Conservation (phyloP, 2,113 vertebrate species). For the Tragelaphus scriptus region DNA sequence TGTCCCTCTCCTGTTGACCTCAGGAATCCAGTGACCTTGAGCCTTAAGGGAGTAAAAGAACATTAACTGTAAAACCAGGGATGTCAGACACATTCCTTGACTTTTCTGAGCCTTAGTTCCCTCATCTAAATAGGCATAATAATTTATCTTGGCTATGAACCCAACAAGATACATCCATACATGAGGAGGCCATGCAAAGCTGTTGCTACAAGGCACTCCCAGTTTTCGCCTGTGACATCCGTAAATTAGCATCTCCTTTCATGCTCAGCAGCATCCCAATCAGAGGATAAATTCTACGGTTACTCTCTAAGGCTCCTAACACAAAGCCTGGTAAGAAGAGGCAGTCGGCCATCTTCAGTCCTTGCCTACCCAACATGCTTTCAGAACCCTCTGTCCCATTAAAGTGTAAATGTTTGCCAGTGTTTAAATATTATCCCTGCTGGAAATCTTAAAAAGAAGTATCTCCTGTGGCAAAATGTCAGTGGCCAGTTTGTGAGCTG, state of each 20-base stretch:
- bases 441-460: neutral
- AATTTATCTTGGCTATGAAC: neutral
- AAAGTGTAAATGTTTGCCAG: neutral
- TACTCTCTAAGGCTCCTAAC: neutral
- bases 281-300: neutral
- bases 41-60: neutral
- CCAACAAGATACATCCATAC: neutral
- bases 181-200: neutral
- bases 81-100: neutral
- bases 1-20: neutral
- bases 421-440: neutral
- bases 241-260: neutral
- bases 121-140: neutral
- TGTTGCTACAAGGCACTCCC: neutral
- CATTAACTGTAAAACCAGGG: neutral
- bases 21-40: neutral
- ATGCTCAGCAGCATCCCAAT: neutral
- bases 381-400: neutral
- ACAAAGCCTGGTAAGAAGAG: neutral
- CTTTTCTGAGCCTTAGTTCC: neutral
- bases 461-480: neutral
- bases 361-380: neutral
- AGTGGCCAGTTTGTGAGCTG: neutral
- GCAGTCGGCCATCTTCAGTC: neutral
- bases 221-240: neutral